Percentiles rank a stretch among this genome's conserved stretches.
phyloP scores from a whole-genome alignment of 2,888 invertebrate species.

The Oligia latruncula region DNA sequence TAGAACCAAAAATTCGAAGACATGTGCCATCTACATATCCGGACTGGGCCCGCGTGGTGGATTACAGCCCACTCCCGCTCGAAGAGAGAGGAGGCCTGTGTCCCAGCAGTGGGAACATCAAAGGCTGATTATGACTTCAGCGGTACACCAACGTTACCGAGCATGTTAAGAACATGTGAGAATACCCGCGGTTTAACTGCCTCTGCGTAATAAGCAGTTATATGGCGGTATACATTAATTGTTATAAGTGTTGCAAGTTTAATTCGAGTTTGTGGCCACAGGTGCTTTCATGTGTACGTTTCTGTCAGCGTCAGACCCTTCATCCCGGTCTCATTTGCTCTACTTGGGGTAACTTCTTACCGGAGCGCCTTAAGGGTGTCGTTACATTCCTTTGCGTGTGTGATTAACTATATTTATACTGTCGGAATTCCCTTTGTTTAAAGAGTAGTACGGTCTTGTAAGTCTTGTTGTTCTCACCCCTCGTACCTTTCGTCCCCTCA shows the following conservation, averaged over 20 bases:
- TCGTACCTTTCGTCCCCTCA: conserved; percentile 70
- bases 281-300: conserved; percentile 66
- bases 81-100: no score
- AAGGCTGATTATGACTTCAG: conserved; percentile 23
- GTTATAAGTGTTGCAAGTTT: conserved; percentile 61
- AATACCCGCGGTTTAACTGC: conserved; percentile 51
- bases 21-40: no score
- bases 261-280: conserved; percentile 69
- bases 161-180: conserved; percentile 54
- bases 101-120: no score
- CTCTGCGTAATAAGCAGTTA: conserved; percentile 56
- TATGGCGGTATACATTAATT: conserved; percentile 53
- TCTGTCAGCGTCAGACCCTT: conserved; percentile 56
- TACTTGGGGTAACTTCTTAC: conserved; percentile 63
- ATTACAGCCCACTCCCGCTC: no score
- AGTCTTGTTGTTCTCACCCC: conserved; percentile 78
- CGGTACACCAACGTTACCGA: conserved; percentile 41
- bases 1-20: no score
- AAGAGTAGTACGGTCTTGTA: conserved; percentile 75
- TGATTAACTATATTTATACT: conserved; percentile 78
- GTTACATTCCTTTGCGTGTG: conserved; percentile 69
- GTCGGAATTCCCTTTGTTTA: conserved; percentile 81
- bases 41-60: no score
- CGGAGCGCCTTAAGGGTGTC: conserved; percentile 62
- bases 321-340: conserved; percentile 60